A percentile compares a stretch with the other conserved stretches of the same genome.
Evolutionary conservation across 2,113 vertebrate genomes (phyloP).

Genomic region (Collichthys lucidus): DNA sequence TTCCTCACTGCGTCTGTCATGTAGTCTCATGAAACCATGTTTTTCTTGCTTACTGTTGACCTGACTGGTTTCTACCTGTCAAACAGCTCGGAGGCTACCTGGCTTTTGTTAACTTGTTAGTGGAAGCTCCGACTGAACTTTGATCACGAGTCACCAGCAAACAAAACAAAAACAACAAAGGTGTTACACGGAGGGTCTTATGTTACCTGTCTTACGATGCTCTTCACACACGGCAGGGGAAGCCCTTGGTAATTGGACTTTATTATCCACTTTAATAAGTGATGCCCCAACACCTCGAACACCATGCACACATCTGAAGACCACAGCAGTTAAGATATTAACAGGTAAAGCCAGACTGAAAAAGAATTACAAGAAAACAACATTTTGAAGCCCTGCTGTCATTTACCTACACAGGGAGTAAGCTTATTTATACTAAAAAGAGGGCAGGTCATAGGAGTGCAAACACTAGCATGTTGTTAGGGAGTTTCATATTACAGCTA

Average conservation of each 20-base stretch:
- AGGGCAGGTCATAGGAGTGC: conserved; percentile 26
- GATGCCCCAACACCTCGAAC: conserved; percentile 97
- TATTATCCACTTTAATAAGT: conserved; percentile 99
- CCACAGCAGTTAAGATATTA: conserved; percentile 82
- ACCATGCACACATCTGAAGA: conserved; percentile 97
- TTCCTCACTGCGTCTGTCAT: conserved; percentile 10
- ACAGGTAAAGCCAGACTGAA: conserved; percentile 1
- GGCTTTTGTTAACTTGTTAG: neutral
- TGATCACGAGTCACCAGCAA: neutral
- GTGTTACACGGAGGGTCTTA: conserved; percentile 13
- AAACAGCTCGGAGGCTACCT: conserved; percentile 2
- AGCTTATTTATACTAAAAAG: conserved; percentile 38
- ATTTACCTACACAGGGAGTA: conserved; percentile 7
- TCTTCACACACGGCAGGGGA: conserved; percentile 95
- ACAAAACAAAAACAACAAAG: no score
- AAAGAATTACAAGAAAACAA: neutral
- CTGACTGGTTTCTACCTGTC: conserved; percentile 35
- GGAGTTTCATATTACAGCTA: conserved; percentile 61
- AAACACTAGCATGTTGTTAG: conserved; percentile 24
- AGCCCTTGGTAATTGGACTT: conserved; percentile 99
- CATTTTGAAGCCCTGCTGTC: neutral
- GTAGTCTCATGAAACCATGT: neutral
- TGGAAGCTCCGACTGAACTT: conserved; percentile 5
- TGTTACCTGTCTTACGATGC: conserved; percentile 93
- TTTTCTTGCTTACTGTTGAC: neutral